Evolutionary conservation across 1,140 invertebrate genomes (phyloP).

Genomic region (Acyrthosiphon pisum): DNA sequence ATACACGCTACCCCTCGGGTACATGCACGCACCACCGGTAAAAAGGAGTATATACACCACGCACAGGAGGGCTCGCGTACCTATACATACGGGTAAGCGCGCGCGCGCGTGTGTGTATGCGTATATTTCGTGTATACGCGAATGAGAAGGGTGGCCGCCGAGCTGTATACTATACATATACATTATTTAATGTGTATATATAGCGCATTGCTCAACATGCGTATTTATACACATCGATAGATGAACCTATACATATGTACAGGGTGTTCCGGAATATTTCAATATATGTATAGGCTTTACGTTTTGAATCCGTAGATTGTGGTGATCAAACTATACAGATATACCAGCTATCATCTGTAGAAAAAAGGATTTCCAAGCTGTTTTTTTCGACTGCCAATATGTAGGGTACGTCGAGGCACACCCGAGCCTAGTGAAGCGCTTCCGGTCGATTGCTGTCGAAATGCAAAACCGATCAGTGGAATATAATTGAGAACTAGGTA

Average conservation of each 20-base stretch:
- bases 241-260: not conserved
- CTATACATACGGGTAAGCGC: not conserved
- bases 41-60: not conserved
- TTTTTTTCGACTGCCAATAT: not conserved
- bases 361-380: not conserved
- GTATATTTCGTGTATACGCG: not conserved
- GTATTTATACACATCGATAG: not conserved
- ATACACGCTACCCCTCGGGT: constrained; percentile 34
- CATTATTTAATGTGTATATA: not conserved
- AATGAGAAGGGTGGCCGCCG: not conserved
- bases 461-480: too few species aligned
- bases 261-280: not conserved
- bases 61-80: not conserved
- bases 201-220: not conserved
- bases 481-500: too few species aligned
- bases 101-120: not conserved
- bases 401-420: not conserved
- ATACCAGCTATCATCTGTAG: too few species aligned
- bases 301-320: not conserved
- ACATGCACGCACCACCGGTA: constrained; percentile 46
- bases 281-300: not conserved
- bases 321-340: too few species aligned
- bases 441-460: not conserved
- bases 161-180: not conserved
- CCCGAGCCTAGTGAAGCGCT: not conserved